phyloP scores from a whole-genome alignment of 2,888 invertebrate genomes.

The Epirrhoe tristata region DNA sequence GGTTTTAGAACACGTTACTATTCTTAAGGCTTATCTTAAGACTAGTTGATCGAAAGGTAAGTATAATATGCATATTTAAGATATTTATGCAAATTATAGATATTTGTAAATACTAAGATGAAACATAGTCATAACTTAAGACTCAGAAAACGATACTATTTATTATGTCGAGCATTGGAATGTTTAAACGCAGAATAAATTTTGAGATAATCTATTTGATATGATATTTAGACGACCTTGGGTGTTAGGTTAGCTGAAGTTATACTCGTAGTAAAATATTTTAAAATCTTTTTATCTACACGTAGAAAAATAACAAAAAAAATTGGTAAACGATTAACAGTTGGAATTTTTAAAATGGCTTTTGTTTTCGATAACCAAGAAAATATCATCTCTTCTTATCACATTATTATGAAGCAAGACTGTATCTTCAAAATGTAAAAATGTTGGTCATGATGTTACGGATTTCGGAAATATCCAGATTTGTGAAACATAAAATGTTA shows the following conservation, averaged over 20 bases:
- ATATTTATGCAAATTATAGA: background rate
- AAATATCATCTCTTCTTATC: too few relatives aligned
- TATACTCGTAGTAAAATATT: background rate
- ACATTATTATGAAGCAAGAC: too few relatives aligned
- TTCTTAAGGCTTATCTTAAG: background rate
- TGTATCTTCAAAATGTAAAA: too few relatives aligned
- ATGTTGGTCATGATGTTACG: too few relatives aligned
- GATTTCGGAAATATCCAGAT: too few relatives aligned
- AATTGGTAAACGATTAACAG: too few relatives aligned
- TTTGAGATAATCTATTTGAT: background rate
- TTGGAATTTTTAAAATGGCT: too few relatives aligned
- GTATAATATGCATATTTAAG: background rate
- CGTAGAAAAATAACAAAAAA: too few relatives aligned
- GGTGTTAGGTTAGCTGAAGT: background rate
- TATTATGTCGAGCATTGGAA: background rate
- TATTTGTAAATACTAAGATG: background rate
- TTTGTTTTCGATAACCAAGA: too few relatives aligned
- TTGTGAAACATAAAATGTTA: too few relatives aligned
- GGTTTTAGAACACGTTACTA: background rate
- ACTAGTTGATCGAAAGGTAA: background rate
- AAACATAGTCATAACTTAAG: background rate
- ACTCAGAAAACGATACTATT: background rate
- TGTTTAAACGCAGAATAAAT: background rate
- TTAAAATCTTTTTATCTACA: too few relatives aligned
- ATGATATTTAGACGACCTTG: background rate